These are phyloP conservation scores for Turritopsis rubra DNA, from an alignment of 30 jellyfish, hydroid and myxozoan species.

Conservation along the genomic window DNA sequence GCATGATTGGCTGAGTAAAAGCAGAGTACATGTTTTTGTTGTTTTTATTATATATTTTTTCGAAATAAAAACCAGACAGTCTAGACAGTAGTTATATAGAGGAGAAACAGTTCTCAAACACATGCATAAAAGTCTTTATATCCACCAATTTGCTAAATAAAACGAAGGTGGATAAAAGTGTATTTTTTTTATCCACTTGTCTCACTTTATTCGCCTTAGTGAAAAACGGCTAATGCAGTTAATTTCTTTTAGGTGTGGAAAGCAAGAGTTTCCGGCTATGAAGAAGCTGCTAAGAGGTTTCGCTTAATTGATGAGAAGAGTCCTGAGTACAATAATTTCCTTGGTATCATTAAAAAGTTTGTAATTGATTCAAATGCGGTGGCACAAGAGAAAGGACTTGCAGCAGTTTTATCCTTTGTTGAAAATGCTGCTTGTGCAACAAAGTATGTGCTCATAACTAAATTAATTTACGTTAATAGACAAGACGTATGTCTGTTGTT, in stretches of 20 bases:
- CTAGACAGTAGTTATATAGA: too few relatives aligned
- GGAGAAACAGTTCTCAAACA: too few relatives aligned
- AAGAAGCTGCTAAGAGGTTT: constrained; percentile 89
- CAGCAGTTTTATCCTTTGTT: constrained; percentile 64
- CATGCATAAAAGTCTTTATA: too few relatives aligned
- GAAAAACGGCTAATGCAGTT: too few relatives aligned
- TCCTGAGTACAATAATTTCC: constrained; percentile 59
- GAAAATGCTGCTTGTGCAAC: constrained; percentile 84
- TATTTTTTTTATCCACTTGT: too few relatives aligned
- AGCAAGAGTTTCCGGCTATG: constrained; percentile 99
- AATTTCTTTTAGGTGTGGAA: constrained; percentile 83
- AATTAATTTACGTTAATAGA: not conserved
- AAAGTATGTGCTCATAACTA: constrained; percentile 45
- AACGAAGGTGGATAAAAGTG: too few relatives aligned
- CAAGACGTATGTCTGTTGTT: not conserved
- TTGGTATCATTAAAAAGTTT: constrained; percentile 70
- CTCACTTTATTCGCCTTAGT: too few relatives aligned
- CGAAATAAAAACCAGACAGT: too few relatives aligned
- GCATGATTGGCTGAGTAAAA: too few relatives aligned
- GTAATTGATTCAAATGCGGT: constrained; percentile 91
- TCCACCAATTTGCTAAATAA: too few relatives aligned
- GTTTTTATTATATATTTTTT: too few relatives aligned
- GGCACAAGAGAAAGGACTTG: constrained; percentile 97
- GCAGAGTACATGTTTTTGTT: too few relatives aligned
- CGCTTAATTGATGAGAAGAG: constrained; percentile 65